Evolutionary conservation across 2,113 vertebrate species (phyloP).

Genomic region (Bufo bufo): DNA sequence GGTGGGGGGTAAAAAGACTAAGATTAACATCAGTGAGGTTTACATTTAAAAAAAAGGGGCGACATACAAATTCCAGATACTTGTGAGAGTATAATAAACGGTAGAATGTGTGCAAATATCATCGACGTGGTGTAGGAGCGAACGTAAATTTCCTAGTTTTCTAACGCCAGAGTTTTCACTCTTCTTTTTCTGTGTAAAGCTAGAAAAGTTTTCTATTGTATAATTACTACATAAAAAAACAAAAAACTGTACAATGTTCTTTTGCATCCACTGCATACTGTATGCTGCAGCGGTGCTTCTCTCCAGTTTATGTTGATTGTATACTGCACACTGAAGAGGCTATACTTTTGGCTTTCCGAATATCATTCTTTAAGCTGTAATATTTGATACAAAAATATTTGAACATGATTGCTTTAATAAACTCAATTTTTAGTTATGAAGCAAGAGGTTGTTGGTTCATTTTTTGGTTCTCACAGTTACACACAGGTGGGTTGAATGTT

Average conservation of each 20-base stretch:
- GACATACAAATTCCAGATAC: background rate
- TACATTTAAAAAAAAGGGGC: background rate
- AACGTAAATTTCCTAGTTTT: slow-evolving; percentile 28
- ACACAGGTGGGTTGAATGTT: no score
- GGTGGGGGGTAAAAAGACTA: background rate
- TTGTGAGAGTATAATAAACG: background rate
- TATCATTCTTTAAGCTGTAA: slow-evolving; percentile 33
- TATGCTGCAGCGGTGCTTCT: slow-evolving; percentile 2
- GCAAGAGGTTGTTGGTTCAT: background rate
- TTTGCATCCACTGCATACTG: background rate
- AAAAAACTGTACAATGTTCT: slow-evolving; percentile 8
- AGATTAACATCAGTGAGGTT: background rate
- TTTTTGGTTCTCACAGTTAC: background rate
- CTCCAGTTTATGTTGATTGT: slow-evolving; percentile 29
- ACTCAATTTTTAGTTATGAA: slow-evolving; percentile 40
- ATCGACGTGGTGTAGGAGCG: background rate
- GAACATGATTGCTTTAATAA: slow-evolving; percentile 51
- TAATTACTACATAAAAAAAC: slow-evolving; percentile 16
- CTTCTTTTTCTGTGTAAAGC: slow-evolving; percentile 28
- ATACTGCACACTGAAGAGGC: slow-evolving; percentile 22
- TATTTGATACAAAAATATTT: slow-evolving; percentile 54
- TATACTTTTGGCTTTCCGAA: slow-evolving; percentile 36
- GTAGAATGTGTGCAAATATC: background rate
- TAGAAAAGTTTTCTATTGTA: slow-evolving; percentile 37
- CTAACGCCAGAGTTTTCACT: slow-evolving; percentile 8